Conservation (phyloP, 2,797 vertebrate genomes). For the Sarcoramphus papa region DNA sequence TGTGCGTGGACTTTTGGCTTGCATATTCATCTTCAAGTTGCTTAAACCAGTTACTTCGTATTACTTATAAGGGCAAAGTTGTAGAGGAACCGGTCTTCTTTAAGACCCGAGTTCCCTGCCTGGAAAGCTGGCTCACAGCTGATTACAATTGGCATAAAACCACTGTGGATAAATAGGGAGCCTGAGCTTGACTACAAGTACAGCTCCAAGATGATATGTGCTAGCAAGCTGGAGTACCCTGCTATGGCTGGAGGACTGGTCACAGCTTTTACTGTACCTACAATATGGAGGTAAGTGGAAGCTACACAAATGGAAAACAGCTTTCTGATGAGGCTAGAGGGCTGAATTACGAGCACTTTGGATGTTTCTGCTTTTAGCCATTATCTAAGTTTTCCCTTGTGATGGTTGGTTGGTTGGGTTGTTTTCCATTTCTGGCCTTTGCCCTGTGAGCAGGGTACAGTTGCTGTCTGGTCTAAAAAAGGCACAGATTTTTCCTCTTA, state of each 20-base stretch:
- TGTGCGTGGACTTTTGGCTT: neutral
- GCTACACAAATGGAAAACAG: neutral
- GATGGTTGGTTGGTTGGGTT: neutral
- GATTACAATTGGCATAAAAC: neutral
- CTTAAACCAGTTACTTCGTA: neutral
- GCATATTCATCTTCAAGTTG: neutral
- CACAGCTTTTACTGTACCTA: neutral
- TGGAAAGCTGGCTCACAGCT: neutral
- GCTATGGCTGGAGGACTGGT: accelerated
- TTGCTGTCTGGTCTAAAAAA: neutral
- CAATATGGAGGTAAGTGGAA: neutral
- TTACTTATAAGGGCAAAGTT: neutral
- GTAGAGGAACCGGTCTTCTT: neutral
- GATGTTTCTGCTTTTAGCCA: neutral
- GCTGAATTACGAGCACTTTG: neutral
- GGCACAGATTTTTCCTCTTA: neutral
- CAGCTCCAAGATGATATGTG: accelerated
- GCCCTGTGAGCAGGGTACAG: neutral
- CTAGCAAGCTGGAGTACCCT: accelerated
- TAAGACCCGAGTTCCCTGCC: neutral
- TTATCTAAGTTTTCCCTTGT: neutral
- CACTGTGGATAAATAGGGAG: neutral
- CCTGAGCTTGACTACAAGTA: accelerated
- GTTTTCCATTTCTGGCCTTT: neutral
- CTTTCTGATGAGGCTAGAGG: neutral